Evolutionary conservation across 37 sponge, comb jelly and placozoan genomes (phyloP).

Genomic region (Dysidea cf. avara): DNA sequence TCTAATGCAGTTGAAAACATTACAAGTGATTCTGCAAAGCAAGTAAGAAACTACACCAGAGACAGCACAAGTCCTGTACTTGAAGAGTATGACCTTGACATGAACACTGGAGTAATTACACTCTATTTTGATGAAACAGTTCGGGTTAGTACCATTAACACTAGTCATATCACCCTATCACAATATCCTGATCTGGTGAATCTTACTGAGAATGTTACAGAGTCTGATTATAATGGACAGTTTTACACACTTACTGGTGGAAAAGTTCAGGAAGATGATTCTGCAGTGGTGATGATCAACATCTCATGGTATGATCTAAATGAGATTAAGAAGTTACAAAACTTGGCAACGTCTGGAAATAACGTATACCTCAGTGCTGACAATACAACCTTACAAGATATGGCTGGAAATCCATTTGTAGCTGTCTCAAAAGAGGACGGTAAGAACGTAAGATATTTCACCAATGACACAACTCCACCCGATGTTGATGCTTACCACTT

Average conservation of each 20-base stretch:
- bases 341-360: slow-evolving; percentile 53
- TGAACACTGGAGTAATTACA: slow-evolving; percentile 66
- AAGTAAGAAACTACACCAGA: slow-evolving; percentile 44
- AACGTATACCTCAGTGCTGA: slow-evolving; percentile 66
- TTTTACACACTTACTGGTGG: slow-evolving; percentile 77
- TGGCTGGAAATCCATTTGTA: slow-evolving; percentile 69
- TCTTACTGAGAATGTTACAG: neutral
- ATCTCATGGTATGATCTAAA: slow-evolving; percentile 80
- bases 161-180: slow-evolving; percentile 45
- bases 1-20: slow-evolving; percentile 58
- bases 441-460: slow-evolving; percentile 31
- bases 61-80: slow-evolving; percentile 74
- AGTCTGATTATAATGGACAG: neutral
- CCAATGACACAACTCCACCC: slow-evolving; percentile 76
- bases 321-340: slow-evolving; percentile 71
- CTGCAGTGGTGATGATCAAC: slow-evolving; percentile 51
- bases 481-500: slow-evolving; percentile 55
- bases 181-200: slow-evolving; percentile 17
- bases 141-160: slow-evolving; percentile 60
- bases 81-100: slow-evolving; percentile 64
- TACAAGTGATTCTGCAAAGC: slow-evolving; percentile 23
- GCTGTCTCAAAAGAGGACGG: slow-evolving; percentile 46
- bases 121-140: slow-evolving; percentile 83
- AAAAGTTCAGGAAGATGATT: slow-evolving; percentile 51
- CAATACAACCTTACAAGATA: slow-evolving; percentile 50